Evolutionary conservation across 2,113 vertebrate genomes (phyloP), one percentile per base, ranked within the genome.

Genomic region (Otis tarda): DNA sequence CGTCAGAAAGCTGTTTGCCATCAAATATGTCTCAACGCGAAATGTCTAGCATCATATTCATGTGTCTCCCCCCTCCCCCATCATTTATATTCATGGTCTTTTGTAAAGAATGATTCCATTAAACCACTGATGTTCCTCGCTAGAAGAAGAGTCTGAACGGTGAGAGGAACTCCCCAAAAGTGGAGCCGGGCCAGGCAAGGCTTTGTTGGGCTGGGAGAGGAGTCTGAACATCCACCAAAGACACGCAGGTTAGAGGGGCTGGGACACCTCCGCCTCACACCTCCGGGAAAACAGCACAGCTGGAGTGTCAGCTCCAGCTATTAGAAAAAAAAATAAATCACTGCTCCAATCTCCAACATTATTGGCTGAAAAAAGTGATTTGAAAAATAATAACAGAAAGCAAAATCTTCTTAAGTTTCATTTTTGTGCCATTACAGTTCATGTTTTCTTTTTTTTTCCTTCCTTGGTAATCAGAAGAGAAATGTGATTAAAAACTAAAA

Each of bases 81-180:
- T 87, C 73, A 96, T 33, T 92, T 76, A 84, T 95, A 96, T 96
- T 92, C 95, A 93, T 14, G 30, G 73, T 81, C 95, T 95, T 95
- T 96, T 91, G 86, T 90, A 88, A 93, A 87, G 93, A 83, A 77
- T 45, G 43, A 92, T 73, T 95, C 87, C 73, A 80, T 90, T 91
- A 95, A 93, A 59, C 27, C 68, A 41, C 53, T 0, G 0, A 59
- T 25, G 59, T 24, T 88, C 68, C 79, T 59, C 1, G 2, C 84
- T 23, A 50, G 55, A 20, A 71, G 80, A 37, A 55, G 49, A 63
- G 57, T 45, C 81, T 53, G 53, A 82, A 55, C 25, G 57, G 69
- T 13, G 28, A 74, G 47, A 84, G n/a, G 52, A 82, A 33, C 73
- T 82, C 60, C 49, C 43, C 69, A 82, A 82, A 94, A 87, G 69